Conservation (phyloP, 1,140 invertebrate species). For the Psilanteris sp. region DNA sequence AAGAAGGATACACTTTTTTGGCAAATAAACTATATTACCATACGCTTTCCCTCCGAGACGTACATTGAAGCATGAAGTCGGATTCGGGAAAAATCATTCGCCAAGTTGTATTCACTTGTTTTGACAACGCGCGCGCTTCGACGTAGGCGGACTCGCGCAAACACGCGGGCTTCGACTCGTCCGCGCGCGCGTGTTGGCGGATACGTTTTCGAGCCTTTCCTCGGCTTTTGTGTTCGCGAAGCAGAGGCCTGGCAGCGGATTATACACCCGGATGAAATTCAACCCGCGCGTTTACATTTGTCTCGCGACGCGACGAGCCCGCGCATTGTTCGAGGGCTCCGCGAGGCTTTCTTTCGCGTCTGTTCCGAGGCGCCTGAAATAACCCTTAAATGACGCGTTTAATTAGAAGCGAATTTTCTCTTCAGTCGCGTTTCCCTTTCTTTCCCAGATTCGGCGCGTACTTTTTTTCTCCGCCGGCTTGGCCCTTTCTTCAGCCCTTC, state of each 20-base stretch:
- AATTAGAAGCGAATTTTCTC: slow-evolving; percentile 26
- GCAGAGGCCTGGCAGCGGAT: slow-evolving; percentile 10
- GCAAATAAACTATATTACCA: no score
- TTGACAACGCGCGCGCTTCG: no score
- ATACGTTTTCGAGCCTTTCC: slow-evolving; percentile 9
- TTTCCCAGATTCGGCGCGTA: no score
- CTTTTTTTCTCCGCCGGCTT: no score
- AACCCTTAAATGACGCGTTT: slow-evolving; percentile 37
- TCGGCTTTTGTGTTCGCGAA: slow-evolving; percentile 21
- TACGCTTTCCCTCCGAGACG: no score
- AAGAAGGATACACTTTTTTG: no score
- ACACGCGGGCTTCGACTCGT: slow-evolving; percentile 5
- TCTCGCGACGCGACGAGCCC: slow-evolving; percentile 15
- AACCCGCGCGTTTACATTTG: slow-evolving; percentile 40
- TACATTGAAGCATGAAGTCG: no score
- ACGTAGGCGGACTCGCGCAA: no score
- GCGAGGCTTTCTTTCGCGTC: slow-evolving; percentile 23
- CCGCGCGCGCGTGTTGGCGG: not conserved
- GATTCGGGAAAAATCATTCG: no score
- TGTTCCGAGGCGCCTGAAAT: slow-evolving; percentile 5
- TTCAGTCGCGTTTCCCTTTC: no score
- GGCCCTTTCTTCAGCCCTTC: no score
- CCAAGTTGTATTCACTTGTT: no score
- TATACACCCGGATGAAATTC: slow-evolving; percentile 46
- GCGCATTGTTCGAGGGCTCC: slow-evolving; percentile 28